Percentiles rank a stretch among this genome's conserved stretches.
Evolutionary conservation across 2,797 vertebrate genomes (phyloP).

Genomic region (Hapalemur alaotrensis): DNA sequence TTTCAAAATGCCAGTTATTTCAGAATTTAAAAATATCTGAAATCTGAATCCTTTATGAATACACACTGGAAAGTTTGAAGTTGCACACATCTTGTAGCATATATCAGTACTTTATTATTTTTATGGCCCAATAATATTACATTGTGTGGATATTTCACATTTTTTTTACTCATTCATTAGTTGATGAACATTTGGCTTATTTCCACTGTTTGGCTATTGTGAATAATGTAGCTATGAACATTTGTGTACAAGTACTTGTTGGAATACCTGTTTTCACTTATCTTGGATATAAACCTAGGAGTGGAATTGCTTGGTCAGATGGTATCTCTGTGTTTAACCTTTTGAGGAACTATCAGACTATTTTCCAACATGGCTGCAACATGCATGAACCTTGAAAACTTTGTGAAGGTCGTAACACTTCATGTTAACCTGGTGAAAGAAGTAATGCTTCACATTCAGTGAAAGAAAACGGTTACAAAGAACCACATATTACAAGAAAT

Average conservation of each 20-base stretch:
- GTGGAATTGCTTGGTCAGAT: neutral
- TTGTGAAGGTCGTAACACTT: neutral
- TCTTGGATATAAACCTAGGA: neutral
- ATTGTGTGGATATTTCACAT: neutral
- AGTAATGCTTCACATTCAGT: neutral
- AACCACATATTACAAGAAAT: neutral
- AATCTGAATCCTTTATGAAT: neutral
- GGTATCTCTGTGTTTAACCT: neutral
- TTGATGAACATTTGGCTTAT: neutral
- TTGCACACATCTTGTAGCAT: neutral
- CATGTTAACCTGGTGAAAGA: neutral
- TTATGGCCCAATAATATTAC: too few species aligned
- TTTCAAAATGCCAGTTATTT: slow-evolving; percentile 4
- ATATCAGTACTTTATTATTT: neutral
- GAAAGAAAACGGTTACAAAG: neutral
- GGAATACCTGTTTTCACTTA: neutral
- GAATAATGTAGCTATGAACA: neutral
- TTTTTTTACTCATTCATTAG: neutral
- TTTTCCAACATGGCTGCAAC: too few species aligned
- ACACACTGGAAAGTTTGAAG: neutral
- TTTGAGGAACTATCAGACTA: neutral
- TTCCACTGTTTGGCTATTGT: neutral
- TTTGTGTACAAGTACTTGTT: neutral
- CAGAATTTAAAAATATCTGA: neutral
- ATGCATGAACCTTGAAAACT: neutral